A percentile compares a stretch with the other conserved stretches of the same genome.
Evolutionary conservation across 2,888 invertebrate genomes (phyloP).

Genomic region (Andrena flavipes): DNA sequence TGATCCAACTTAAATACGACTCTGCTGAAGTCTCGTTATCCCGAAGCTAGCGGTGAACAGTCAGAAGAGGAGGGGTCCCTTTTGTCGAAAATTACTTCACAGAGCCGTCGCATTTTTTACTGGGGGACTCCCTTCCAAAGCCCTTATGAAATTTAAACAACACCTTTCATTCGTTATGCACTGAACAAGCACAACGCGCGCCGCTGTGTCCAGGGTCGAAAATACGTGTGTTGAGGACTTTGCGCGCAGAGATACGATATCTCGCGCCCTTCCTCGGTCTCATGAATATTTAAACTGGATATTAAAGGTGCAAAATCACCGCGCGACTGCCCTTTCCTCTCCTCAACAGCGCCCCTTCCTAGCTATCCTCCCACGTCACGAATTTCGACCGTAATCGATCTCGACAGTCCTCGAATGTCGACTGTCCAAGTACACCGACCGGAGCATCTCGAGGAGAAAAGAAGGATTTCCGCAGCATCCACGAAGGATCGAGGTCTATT

Average conservation of each 20-base stretch:
- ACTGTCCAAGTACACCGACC: constrained; percentile 29
- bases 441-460: constrained; percentile 39
- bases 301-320: constrained; percentile 82
- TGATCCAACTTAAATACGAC: neutral
- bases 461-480: constrained; percentile 38
- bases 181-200: constrained; percentile 21
- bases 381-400: constrained; percentile 69
- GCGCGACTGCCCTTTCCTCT: constrained; percentile 64
- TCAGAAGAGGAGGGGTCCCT: constrained; percentile 2
- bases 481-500: constrained; percentile 18
- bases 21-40: neutral
- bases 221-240: constrained; percentile 25
- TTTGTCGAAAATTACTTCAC: constrained; percentile 17
- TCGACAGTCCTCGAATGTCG: constrained; percentile 54
- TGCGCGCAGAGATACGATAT: constrained; percentile 27
- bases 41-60: neutral
- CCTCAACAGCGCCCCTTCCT: constrained; percentile 44
- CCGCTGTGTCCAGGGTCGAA: constrained; percentile 34
- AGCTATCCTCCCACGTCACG: constrained; percentile 35
- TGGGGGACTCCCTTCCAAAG: neutral
- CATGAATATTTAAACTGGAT: constrained; percentile 84
- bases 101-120: constrained; percentile 31
- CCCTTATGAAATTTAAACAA: constrained; percentile 48
- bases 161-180: constrained; percentile 48
- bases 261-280: constrained; percentile 63